Conservation (phyloP, 1,140 invertebrate species). For the Listronotus oregonensis region DNA sequence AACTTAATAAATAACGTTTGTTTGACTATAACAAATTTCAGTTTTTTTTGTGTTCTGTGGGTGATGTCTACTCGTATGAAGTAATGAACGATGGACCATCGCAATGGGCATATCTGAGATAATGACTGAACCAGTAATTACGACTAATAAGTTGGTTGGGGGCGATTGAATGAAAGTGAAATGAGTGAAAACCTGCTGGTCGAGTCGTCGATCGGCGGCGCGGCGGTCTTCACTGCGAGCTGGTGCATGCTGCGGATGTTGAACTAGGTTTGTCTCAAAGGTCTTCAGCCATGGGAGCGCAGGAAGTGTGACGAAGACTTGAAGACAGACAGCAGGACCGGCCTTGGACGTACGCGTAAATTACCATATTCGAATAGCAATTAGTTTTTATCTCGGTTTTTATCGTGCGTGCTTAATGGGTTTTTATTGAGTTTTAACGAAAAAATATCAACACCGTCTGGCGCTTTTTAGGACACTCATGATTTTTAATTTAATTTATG, state of each 20-base stretch:
- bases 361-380: conserved; percentile 2
- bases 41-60: no score
- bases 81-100: no score
- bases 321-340: conserved; percentile 19
- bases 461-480: conserved; percentile 1
- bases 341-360: conserved; percentile 6
- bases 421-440: conserved; percentile 8
- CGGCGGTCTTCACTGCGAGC: conserved; percentile 11
- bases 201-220: conserved; percentile 27
- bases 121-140: conserved; percentile 22
- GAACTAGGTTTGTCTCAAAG: conserved; percentile 56
- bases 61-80: no score
- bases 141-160: conserved; percentile 31
- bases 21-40: no score
- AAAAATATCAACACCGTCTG: neutral
- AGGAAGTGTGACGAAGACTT: conserved; percentile 48
- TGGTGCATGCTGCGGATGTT: conserved; percentile 49
- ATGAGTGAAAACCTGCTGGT: conserved; percentile 49
- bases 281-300: conserved; percentile 48
- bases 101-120: neutral
- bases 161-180: conserved; percentile 52
- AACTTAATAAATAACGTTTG: no score
- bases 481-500: neutral
- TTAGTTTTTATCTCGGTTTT: conserved; percentile 17
- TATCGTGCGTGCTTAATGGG: conserved; percentile 9